phyloP scores from a whole-genome alignment of 2,888 invertebrate genomes.

The Phortica okadai region DNA sequence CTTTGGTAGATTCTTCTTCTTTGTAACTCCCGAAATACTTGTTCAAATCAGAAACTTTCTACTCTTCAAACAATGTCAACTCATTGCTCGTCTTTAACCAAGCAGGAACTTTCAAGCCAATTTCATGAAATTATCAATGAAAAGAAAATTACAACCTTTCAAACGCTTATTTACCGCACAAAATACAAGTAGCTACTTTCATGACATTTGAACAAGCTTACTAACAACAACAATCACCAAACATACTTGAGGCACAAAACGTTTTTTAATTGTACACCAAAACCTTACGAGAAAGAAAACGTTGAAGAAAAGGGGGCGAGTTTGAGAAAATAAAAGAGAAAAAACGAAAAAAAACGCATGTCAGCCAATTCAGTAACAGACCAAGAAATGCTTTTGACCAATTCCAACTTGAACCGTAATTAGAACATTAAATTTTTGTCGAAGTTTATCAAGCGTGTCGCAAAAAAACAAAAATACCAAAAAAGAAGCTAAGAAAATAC shows the following conservation, averaged over 20 bases:
- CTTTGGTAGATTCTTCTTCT: background rate
- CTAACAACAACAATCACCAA: background rate
- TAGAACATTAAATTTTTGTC: constrained; percentile 48
- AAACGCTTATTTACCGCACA: constrained; percentile 32
- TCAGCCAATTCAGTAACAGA: constrained; percentile 4
- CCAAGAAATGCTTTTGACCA: constrained; percentile 13
- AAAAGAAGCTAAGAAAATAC: background rate
- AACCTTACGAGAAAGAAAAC: background rate
- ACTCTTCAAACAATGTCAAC: no score
- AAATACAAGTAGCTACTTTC: background rate
- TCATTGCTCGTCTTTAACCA: background rate
- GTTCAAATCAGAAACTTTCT: no score
- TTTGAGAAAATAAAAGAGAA: background rate
- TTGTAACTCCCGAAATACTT: no score
- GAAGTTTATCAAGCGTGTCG: constrained; percentile 16
- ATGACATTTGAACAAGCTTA: background rate
- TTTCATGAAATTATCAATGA: background rate
- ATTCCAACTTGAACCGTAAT: constrained; percentile 28
- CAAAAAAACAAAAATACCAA: background rate
- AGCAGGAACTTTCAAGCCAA: background rate
- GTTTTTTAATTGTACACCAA: constrained; percentile 62
- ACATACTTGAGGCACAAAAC: constrained; percentile 55
- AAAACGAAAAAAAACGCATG: background rate
- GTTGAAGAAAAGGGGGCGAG: background rate
- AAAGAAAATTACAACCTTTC: constrained; percentile 32